These are phyloP conservation scores for Parascotia fuliginaria DNA, from an alignment of 2,888 invertebrate genomes.

Conservation along the genomic window DNA sequence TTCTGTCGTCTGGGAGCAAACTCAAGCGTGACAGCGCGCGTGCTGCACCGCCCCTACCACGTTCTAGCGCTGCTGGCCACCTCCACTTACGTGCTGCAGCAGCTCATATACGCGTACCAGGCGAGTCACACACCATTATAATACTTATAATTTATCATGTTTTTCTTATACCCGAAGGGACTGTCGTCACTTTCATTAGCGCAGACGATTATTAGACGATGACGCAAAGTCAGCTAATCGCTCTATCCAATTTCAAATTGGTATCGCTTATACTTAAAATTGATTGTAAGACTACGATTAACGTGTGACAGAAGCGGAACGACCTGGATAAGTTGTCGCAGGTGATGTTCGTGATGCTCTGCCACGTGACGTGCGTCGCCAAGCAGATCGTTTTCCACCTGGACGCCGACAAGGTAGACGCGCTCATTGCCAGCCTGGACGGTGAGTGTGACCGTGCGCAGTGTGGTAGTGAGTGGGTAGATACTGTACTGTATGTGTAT, in stretches of 20 bases:
- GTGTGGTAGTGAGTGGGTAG: neutral
- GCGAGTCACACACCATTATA: constrained; percentile 20
- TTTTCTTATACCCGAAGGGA: neutral
- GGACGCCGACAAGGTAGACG: constrained; percentile 32
- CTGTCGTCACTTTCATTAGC: too few relatives aligned
- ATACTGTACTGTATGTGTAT: neutral
- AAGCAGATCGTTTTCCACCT: constrained; percentile 66
- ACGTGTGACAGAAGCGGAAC: constrained; percentile 55
- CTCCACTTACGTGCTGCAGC: constrained; percentile 56
- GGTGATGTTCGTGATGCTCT: constrained; percentile 71
- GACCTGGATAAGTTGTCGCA: constrained; percentile 66
- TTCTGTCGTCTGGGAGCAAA: neutral
- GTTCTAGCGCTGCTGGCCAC: constrained; percentile 48
- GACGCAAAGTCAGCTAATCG: too few relatives aligned
- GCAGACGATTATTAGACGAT: too few relatives aligned
- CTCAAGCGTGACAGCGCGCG: neutral
- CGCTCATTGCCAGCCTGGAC: constrained; percentile 28
- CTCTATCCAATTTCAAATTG: neutral
- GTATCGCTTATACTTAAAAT: neutral
- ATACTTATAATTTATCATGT: neutral
- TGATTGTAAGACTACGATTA: neutral
- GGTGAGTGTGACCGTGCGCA: constrained; percentile 23
- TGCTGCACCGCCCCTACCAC: constrained; percentile 43
- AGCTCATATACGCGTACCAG: constrained; percentile 61
- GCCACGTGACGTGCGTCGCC: constrained; percentile 67